Evolutionary conservation across 2,797 vertebrate genomes (phyloP).

Genomic region (Enteromius anoplus): DNA sequence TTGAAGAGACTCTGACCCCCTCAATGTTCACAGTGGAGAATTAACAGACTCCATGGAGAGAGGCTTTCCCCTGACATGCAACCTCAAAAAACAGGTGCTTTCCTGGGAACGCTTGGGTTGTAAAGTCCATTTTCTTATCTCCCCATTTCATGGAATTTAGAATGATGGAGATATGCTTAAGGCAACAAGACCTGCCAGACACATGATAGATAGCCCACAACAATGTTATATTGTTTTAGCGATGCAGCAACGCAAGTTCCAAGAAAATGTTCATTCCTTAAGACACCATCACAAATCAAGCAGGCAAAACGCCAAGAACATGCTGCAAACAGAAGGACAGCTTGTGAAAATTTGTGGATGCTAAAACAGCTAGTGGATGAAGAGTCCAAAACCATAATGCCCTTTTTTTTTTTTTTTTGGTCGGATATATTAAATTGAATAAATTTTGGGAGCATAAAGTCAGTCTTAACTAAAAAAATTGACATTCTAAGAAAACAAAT

Average conservation of each 20-base stretch:
- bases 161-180: conserved; percentile 10
- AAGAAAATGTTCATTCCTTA: conserved; percentile 23
- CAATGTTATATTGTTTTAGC: conserved; percentile 14
- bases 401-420: not conserved
- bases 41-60: conserved; percentile 65
- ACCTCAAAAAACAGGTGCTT: conserved; percentile 33
- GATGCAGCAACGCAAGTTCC: not conserved
- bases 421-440: not conserved
- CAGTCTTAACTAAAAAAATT: not conserved
- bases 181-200: not conserved
- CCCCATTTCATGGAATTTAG: conserved; percentile 7
- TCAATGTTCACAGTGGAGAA: conserved; percentile 71
- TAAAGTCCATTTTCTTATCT: conserved; percentile 17
- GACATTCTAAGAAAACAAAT: not conserved
- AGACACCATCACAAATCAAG: conserved; percentile 12
- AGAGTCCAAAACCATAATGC: not conserved
- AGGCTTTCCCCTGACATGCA: conserved; percentile 49
- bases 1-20: conserved; percentile 74
- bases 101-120: conserved; percentile 1
- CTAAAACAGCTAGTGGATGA: not conserved
- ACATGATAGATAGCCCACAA: conserved; percentile 14
- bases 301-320: not conserved
- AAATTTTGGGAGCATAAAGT: not conserved
- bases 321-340: not conserved
- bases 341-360: not conserved